Conservation (phyloP, 2,888 invertebrate genomes). For the Mythimna impura region DNA sequence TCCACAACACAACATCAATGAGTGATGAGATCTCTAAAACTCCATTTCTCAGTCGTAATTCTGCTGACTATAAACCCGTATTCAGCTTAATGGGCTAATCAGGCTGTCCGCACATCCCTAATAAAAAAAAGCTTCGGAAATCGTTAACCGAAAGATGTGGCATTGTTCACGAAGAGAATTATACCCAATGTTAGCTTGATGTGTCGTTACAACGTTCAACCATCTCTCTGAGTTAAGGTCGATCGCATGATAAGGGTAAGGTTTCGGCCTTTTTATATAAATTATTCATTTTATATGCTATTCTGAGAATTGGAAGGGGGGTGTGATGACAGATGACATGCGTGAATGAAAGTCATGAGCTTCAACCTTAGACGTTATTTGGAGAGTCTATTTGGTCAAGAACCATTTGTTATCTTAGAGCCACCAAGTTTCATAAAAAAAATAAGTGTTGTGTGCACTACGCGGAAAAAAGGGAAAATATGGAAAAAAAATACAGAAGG, state of each 20-base stretch:
- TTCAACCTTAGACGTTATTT: conserved; percentile 27
- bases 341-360: conserved; percentile 55
- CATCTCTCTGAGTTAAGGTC: conserved; percentile 64
- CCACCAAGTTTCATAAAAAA: not conserved
- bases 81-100: conserved; percentile 57
- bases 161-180: conserved; percentile 78
- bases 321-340: conserved; percentile 50
- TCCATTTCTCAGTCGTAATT: conserved; percentile 50
- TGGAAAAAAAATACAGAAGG: conserved; percentile 26
- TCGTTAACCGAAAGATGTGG: conserved; percentile 76
- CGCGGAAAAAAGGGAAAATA: conserved; percentile 9
- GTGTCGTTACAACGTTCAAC: conserved; percentile 60
- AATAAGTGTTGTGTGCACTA: not conserved
- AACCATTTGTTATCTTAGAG: conserved; percentile 12
- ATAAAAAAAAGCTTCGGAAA: conserved; percentile 59
- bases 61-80: conserved; percentile 70
- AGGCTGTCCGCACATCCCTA: conserved; percentile 46
- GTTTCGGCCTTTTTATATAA: conserved; percentile 59
- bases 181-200: conserved; percentile 77
- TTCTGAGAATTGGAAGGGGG: conserved; percentile 44
- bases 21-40: conserved; percentile 34
- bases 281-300: conserved; percentile 60
- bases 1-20: conserved; percentile 9
- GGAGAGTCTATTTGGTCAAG: conserved; percentile 14
- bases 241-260: conserved; percentile 60